These are phyloP conservation scores for Tetramorium bicarinatum DNA, from an alignment of 2,888 invertebrate genomes.

Conservation along the genomic window DNA sequence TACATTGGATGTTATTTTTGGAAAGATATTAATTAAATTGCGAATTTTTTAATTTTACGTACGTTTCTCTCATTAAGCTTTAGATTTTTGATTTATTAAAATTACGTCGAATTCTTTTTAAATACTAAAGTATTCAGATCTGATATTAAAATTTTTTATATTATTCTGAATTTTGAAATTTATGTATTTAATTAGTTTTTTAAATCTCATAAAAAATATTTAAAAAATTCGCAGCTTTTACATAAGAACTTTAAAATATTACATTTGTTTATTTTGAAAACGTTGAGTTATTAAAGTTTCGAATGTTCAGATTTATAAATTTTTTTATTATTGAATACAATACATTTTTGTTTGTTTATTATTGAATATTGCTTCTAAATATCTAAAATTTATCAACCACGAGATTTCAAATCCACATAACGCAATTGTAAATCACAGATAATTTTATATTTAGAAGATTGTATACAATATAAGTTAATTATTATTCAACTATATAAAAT, in stretches of 20 bases:
- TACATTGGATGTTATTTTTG: background rate
- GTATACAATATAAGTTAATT: conserved; percentile 39
- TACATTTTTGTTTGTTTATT: background rate
- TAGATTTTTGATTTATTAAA: background rate
- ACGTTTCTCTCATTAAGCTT: background rate
- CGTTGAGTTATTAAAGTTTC: background rate
- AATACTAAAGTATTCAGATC: background rate
- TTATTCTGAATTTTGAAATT: background rate
- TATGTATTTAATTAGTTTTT: background rate
- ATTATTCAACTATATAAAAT: conserved; percentile 37
- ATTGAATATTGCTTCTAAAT: conserved; percentile 8
- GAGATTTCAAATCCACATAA: conserved; percentile 26
- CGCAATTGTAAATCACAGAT: conserved; percentile 24
- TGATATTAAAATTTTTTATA: background rate
- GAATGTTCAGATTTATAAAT: background rate
- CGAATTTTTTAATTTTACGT: background rate
- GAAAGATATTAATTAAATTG: background rate
- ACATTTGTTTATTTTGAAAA: background rate
- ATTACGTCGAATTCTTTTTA: background rate
- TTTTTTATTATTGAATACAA: background rate
- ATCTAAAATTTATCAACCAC: background rate
- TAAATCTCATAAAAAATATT: background rate
- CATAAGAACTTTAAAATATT: background rate
- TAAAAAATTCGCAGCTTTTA: background rate
- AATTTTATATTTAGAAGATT: conserved; percentile 41